Percentiles rank a stretch among this genome's conserved stretches.
phyloP scores from a whole-genome alignment of 2,797 vertebrate species.

The Enteromius viviparus region DNA sequence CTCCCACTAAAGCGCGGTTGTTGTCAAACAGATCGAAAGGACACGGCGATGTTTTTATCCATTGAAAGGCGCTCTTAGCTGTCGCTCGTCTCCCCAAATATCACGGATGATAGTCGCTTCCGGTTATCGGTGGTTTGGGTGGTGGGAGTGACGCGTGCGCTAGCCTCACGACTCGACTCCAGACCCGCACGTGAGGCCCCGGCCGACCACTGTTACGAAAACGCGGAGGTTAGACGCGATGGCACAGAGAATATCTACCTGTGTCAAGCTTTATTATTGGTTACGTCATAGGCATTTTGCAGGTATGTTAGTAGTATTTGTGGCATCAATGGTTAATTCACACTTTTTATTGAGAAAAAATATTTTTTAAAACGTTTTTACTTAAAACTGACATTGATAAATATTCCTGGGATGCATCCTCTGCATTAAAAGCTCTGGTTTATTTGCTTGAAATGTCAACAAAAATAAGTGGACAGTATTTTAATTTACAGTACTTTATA shows the following conservation, averaged over 20 bases:
- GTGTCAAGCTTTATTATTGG: neutral
- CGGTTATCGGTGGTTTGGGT: constrained; percentile 64
- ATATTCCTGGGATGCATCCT: neutral
- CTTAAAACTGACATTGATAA: neutral
- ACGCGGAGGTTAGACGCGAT: neutral
- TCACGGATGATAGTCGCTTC: constrained; percentile 79
- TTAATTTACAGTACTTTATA: neutral
- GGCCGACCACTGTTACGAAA: neutral
- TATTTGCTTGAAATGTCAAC: neutral
- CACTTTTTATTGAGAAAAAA: neutral
- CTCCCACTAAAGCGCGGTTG: neutral
- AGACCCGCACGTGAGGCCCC: constrained; percentile 1
- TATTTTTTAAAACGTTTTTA: too few relatives aligned
- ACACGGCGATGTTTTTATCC: constrained; percentile 19
- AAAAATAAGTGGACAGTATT: neutral
- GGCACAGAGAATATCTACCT: neutral
- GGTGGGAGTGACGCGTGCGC: constrained; percentile 59
- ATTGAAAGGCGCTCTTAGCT: constrained; percentile 56
- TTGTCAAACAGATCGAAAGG: neutral
- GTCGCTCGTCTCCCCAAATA: constrained; percentile 59
- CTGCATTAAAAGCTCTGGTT: neutral
- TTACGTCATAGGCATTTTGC: neutral
- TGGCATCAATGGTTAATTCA: neutral
- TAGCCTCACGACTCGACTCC: constrained; percentile 47
- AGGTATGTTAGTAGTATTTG: neutral